Conservation (phyloP, 2,113 vertebrate species). For the Gasterosteus nipponicus region DNA sequence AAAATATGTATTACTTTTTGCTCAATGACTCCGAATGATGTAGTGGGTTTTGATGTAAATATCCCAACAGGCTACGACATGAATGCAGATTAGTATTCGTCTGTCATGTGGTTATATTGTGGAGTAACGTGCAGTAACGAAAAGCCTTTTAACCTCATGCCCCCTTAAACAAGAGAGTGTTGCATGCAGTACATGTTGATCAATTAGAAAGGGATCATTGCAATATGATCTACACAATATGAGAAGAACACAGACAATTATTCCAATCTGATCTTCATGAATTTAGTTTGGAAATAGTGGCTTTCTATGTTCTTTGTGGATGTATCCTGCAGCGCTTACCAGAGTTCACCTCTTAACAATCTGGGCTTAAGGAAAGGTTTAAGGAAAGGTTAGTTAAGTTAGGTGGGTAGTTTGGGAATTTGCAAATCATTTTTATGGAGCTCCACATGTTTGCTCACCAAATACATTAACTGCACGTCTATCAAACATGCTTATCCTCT, state of each 20-base stretch:
- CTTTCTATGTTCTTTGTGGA: neutral
- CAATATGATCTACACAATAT: too few species aligned
- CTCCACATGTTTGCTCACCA: slow-evolving; percentile 17
- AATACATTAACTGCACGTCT: slow-evolving; percentile 28
- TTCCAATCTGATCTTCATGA: too few species aligned
- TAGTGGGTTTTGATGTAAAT: neutral
- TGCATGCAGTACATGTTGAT: neutral
- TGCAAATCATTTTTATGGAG: slow-evolving; percentile 4
- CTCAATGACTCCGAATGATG: neutral
- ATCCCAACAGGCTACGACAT: neutral
- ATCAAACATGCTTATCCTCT: slow-evolving; percentile 43
- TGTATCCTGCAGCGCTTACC: neutral
- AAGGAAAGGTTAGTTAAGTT: neutral
- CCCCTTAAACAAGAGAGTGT: slow-evolving; percentile 9
- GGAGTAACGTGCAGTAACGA: neutral
- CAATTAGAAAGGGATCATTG: neutral
- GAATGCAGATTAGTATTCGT: slow-evolving; percentile 2
- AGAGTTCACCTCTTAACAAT: neutral
- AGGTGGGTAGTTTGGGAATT: neutral
- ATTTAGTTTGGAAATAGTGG: too few species aligned
- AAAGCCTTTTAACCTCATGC: slow-evolving; percentile 4
- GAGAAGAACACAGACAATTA: neutral
- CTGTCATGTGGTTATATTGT: neutral
- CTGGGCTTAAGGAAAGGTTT: neutral
- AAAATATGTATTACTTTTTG: neutral